Conservation (phyloP, 2,797 vertebrate genomes). For the Apodemus agrarius region DNA sequence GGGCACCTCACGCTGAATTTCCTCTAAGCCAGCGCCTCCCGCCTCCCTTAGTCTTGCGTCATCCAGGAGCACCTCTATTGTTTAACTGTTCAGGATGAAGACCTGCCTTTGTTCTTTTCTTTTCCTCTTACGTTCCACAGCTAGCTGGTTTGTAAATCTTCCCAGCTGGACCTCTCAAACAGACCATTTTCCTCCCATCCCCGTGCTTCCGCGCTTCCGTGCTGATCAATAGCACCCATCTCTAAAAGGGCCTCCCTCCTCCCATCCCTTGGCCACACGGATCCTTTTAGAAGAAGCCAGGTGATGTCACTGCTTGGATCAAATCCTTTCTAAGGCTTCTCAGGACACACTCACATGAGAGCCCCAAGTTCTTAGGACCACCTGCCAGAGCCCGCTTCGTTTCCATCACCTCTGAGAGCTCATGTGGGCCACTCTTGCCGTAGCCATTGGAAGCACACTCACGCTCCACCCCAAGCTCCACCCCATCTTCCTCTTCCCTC, state of each 20-base stretch:
- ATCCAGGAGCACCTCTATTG: neutral
- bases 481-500: neutral
- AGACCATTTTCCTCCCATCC: neutral
- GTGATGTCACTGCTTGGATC: conserved; percentile 16
- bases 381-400: neutral
- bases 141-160: neutral
- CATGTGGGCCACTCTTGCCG: neutral
- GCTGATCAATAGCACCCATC: neutral
- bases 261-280: neutral
- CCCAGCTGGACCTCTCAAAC: neutral
- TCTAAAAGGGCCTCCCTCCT: neutral
- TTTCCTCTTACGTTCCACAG: neutral
- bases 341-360: neutral
- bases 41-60: neutral
- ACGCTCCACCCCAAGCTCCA: neutral
- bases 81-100: neutral
- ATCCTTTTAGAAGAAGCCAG: conserved; percentile 33
- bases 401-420: neutral
- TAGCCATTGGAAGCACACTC: neutral
- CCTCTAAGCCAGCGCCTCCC: neutral
- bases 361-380: neutral
- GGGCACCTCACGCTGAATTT: neutral
- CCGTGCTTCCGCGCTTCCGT: too few species aligned
- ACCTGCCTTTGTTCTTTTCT: neutral
- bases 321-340: conserved; percentile 39